Base-by-base conservation (phyloP, 1,140 invertebrate species). In the Caenorhabditis inopinata region DNA sequence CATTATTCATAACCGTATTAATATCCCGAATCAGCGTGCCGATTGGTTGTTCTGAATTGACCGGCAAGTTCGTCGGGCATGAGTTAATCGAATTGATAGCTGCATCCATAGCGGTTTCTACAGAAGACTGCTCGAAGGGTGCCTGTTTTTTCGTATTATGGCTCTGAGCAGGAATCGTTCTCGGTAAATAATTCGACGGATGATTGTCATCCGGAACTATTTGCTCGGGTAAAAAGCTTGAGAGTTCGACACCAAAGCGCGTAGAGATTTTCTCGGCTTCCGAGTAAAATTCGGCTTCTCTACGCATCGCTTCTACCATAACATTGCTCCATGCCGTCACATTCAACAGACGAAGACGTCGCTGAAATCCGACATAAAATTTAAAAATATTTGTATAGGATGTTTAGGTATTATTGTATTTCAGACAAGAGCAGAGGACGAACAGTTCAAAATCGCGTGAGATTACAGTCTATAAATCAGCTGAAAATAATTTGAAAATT, bases 151-250 rank as follows among this genome's bases (percentile, higher is more conserved):
- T 42, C 38, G n/a, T n/a, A n/a, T n/a, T n/a, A n/a, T n/a, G n/a
- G n/a, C n/a, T n/a, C n/a, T 32, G 18, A 9, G 32, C 32, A 3
- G 32, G 58, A 42, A 32, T 9, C 2, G 58, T 68, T 38, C 58
- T 38, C 1, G 58, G 58, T 9, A 32, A 32, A 16, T 11, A 68
- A 42, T 68, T 68, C 32, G 29, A 32, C 18, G 58, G 58, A 42
- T 68, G 58, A 68, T 68, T 35, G 11, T 68, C 32, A 68, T 68
- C 58, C 16, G 58, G 58, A 23, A 68, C 21, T 32, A 68, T 32
- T 68, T 68, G 16, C n/a, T 21, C 2, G 7, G 58, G 58, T 1
- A 68, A 11, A 29, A 68, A 68, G 27, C 58, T 68, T 32, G 29
- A 5, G 7, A 68, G 27, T 14, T 68, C 58, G n/a, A 68, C 58